Base-by-base conservation (phyloP, 2,888 invertebrate genomes). In the Andrena camellia region DNA sequence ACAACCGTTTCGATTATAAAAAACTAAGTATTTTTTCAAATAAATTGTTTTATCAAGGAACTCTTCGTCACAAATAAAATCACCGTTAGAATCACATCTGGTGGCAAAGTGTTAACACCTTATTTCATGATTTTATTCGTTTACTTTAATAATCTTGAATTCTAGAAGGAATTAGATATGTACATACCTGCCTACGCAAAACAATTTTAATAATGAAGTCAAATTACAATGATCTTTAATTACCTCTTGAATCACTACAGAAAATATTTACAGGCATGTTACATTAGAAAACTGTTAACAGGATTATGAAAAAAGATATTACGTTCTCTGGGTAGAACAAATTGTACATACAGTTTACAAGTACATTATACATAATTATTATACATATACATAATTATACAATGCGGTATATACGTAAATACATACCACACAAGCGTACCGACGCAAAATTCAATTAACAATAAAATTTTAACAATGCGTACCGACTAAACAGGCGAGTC, bases 191-290 rank as follows among this genome's bases (percentile, higher is more conserved):
- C 54, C 20, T n/a, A n/a, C 6, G 20, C 17, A 52, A 20, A 42
- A 42, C 13, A 52, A 20, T 52, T 52, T 52, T 52, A 52, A 52
- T 20, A 20, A 52, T 2, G 20, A 20, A 20, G 20, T 52, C n/a
- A 52, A 52, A 52, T 20, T 20, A 52, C 20, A 52, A n/a, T 52
- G 20, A 42, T 42, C 42, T 42, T 52, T 20, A 20, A 52, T n/a
- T 52, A 20, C 50, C 2, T 42, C 13, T 42, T 52, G 6, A 20
- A 52, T n/a, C 20, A 52, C 50, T 5, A 7, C n/a, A n/a, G n/a
- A 52, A 52, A n/a, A 52, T 52, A 52, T 52, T n/a, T 52, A 52
- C 50, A 52, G 7, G n/a, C 50, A 52, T 52, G 50, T n/a, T 20
- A 52, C 2, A n/a, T 52, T 52, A 20, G 2, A 52, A 52, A 52